A percentile compares a stretch with the other conserved stretches of the same genome.
phyloP scores from a whole-genome alignment of 2,113 vertebrate species.

The Osmerus eperlanus region DNA sequence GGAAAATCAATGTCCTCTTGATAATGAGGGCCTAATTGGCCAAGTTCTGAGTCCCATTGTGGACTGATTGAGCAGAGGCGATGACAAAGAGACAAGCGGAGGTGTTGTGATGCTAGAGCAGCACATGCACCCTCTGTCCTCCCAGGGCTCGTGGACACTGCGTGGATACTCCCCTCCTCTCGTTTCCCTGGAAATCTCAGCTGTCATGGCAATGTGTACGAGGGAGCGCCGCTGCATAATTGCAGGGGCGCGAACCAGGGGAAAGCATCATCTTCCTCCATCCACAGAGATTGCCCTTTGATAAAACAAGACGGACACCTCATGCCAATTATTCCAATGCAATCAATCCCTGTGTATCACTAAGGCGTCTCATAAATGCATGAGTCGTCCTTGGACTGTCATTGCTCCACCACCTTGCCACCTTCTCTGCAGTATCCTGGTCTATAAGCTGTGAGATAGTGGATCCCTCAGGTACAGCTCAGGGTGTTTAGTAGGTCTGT shows the following conservation, averaged over 20 bases:
- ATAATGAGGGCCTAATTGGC: neutral
- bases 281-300: slow-evolving; percentile 28
- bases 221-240: slow-evolving; percentile 36
- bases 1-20: no score
- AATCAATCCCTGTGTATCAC: slow-evolving; percentile 6
- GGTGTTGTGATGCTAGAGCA: neutral
- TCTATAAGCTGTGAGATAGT: neutral
- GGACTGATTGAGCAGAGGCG: neutral
- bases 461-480: neutral
- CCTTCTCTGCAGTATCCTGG: no score
- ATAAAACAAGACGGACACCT: slow-evolving; percentile 17
- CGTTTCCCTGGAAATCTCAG: slow-evolving; percentile 33
- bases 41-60: neutral
- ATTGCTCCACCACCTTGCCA: neutral
- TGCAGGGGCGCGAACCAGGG: slow-evolving; percentile 15
- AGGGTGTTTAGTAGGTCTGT: slow-evolving; percentile 4
- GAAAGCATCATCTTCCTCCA: slow-evolving; percentile 14
- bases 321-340: slow-evolving; percentile 2
- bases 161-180: slow-evolving; percentile 17
- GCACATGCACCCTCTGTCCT: neutral
- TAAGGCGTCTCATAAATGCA: neutral
- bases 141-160: neutral
- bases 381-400: neutral
- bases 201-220: slow-evolving; percentile 26
- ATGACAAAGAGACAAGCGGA: neutral